Percentiles rank a stretch among this genome's conserved stretches.
These are phyloP conservation scores for Vanacampus margaritifer DNA, from an alignment of 2,113 vertebrate genomes.

Conservation along the genomic window DNA sequence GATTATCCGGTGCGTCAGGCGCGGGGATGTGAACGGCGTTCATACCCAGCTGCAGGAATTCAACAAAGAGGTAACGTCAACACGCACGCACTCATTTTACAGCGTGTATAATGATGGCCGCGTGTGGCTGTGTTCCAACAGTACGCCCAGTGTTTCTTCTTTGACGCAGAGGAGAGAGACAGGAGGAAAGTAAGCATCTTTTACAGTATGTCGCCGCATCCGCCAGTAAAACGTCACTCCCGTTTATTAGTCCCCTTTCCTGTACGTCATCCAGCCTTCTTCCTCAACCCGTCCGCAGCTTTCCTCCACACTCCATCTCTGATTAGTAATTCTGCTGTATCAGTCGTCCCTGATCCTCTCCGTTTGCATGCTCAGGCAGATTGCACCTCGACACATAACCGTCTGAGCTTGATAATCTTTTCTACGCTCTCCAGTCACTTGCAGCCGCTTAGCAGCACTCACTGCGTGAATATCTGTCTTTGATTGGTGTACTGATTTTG, in stretches of 20 bases:
- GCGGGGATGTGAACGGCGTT: constrained; percentile 64
- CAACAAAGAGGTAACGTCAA: constrained; percentile 68
- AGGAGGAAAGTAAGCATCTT: constrained; percentile 59
- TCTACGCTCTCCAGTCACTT: constrained; percentile 6
- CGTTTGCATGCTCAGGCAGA: constrained; percentile 38
- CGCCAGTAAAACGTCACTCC: neutral
- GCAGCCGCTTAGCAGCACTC: constrained; percentile 2
- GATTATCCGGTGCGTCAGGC: constrained; percentile 72
- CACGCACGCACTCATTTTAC: neutral
- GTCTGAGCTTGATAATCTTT: constrained; percentile 26
- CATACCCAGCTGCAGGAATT: constrained; percentile 65
- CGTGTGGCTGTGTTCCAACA: constrained; percentile 22
- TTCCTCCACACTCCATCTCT: constrained; percentile 18
- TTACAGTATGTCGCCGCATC: neutral
- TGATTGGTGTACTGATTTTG: neutral
- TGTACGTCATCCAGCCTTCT: constrained; percentile 2
- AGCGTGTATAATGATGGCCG: neutral
- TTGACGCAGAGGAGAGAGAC: constrained; percentile 68
- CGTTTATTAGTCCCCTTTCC: neutral
- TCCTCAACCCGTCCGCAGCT: constrained; percentile 4
- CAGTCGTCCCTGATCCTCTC: constrained; percentile 65
- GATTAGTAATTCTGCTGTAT: constrained; percentile 69
- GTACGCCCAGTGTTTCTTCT: constrained; percentile 78
- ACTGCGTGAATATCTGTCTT: neutral
- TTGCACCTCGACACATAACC: constrained; percentile 29